These are phyloP conservation scores for Pecten maximus DNA, from an alignment of 2,888 invertebrate genomes.

Conservation along the genomic window DNA sequence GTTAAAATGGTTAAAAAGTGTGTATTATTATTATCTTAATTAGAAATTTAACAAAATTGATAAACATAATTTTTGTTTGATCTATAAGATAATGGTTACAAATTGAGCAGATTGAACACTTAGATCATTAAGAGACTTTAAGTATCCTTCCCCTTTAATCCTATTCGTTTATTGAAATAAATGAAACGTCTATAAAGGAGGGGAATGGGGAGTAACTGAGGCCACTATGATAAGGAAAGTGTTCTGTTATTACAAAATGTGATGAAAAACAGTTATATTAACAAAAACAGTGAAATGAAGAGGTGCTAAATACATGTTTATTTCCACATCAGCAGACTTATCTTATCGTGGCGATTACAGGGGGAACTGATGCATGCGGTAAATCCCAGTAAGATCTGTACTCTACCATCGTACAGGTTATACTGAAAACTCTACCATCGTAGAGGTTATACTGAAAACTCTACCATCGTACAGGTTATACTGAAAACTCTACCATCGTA, in stretches of 20 bases:
- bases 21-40: too few species aligned
- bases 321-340: neutral
- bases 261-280: neutral
- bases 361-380: neutral
- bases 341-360: neutral
- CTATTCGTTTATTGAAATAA: neutral
- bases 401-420: neutral
- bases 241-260: conserved; percentile 8
- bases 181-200: neutral
- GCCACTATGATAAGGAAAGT: neutral
- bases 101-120: neutral
- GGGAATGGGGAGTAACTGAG: neutral
- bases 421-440: neutral
- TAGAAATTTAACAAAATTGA: neutral
- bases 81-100: neutral
- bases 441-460: too few species aligned
- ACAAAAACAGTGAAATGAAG: neutral
- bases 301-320: conserved; percentile 20
- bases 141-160: neutral
- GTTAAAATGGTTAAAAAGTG: too few species aligned
- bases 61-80: neutral
- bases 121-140: neutral
- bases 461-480: too few species aligned
- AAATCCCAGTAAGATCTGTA: neutral
- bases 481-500: too few species aligned